Evolutionary conservation across 2,113 vertebrate genomes (phyloP), one percentile per base, ranked within the genome.

Genomic region (Corvus hawaiiensis): DNA sequence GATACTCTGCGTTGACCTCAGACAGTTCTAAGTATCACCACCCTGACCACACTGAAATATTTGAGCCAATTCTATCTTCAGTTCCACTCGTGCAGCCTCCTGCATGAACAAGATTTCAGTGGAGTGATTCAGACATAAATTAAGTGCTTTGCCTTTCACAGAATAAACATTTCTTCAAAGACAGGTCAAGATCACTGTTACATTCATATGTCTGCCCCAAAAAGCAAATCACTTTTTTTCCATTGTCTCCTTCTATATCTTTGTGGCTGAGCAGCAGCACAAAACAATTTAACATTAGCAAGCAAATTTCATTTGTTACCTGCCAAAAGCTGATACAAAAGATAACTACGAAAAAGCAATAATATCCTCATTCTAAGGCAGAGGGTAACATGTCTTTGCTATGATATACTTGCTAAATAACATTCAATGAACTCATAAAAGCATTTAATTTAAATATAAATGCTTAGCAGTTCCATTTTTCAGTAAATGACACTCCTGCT

Each of bases 221-320:
- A 79, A 73, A 48, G 2, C 48, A 91, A 83, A 67, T 67, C 67
- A 80, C 24, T 51, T 85, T 48, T 33, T 51, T 62, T 68, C 48
- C 43, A 41, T 63, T 73, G 41, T 77, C 59, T 88, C 49, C 32
- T 83, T 83, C 59, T 59, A 4, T 67, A 72, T 73, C 41, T 75
- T 48, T 84, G 78, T 35, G n/a, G 46, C 63, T 85, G 41, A 94
- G 39, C 56, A 95, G 67, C 30, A 83, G 93, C 84, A 87, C 30
- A 96, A 97, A 82, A 82, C 78, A 95, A 93, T 97, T 96, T 96
- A 97, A 96, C 94, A 92, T 96, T 83, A 96, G 78, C 80, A 96
- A 93, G 91, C 41, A 91, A 97, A 97, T 97, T 97, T 97, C 89
- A 97, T 97, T 97, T 97, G 89, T 97, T 95, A 93, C 44, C 66